Evolutionary conservation across 2,888 invertebrate genomes (phyloP).

Genomic region (Drosophila trichaetosa): DNA sequence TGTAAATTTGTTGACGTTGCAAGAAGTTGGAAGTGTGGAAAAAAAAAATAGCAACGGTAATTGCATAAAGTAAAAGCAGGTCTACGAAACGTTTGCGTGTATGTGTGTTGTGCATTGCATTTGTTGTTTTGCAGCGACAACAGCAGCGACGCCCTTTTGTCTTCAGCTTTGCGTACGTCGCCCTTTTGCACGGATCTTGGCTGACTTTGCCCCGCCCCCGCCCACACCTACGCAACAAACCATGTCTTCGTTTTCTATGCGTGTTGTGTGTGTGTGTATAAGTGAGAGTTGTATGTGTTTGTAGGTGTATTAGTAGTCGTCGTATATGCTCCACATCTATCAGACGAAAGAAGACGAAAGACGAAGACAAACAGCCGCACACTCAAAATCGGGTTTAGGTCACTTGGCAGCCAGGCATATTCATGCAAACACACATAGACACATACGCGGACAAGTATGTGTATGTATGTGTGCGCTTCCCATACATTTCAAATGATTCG

Average conservation of each 20-base stretch:
- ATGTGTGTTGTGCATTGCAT: conserved; percentile 49
- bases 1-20: conserved; percentile 75
- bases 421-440: conserved; percentile 2
- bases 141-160: conserved; percentile 76
- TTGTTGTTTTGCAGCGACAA: conserved; percentile 52
- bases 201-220: not conserved
- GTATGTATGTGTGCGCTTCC: conserved; percentile 5
- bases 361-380: conserved; percentile 57
- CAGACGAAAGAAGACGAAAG: conserved; percentile 37
- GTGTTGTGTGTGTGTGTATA: conserved; percentile 24
- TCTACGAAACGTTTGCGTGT: conserved; percentile 18
- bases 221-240: conserved; percentile 16
- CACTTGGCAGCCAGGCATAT: conserved; percentile 53
- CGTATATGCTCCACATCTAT: conserved; percentile 51
- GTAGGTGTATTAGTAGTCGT: conserved; percentile 30
- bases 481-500: conserved; percentile 28
- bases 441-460: not conserved
- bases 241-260: conserved; percentile 19
- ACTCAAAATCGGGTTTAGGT: conserved; percentile 63
- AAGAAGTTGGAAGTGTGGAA: conserved; percentile 50
- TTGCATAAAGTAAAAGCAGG: conserved; percentile 44
- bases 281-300: conserved; percentile 2
- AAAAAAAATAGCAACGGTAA: conserved; percentile 39
- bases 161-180: conserved; percentile 57
- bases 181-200: conserved; percentile 48